Evolutionary conservation across 2,888 invertebrate genomes (phyloP).

Genomic region (Polietes domitor): DNA sequence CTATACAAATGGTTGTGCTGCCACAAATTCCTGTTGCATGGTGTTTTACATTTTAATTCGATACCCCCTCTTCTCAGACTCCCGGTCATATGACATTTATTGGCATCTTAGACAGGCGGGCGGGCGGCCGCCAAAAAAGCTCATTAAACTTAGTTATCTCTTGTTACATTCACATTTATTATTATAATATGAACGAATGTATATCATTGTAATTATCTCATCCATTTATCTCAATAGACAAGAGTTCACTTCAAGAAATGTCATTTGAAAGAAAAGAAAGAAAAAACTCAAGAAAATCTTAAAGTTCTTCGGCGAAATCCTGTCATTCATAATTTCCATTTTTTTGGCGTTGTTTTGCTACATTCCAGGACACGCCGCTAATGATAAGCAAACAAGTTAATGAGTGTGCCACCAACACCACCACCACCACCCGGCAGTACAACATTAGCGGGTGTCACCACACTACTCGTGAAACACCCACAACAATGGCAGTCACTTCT

Average conservation of each 20-base stretch:
- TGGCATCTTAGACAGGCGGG: neutral
- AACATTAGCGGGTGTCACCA: slow-evolving; percentile 50
- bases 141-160: slow-evolving; percentile 5
- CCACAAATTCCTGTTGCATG: too few relatives aligned
- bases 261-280: neutral
- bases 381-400: slow-evolving; percentile 68
- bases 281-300: neutral
- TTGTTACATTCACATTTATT: neutral
- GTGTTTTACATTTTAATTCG: too few relatives aligned
- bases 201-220: neutral
- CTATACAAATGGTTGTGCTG: too few relatives aligned
- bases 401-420: slow-evolving; percentile 65
- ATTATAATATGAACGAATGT: too few relatives aligned
- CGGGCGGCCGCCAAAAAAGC: neutral
- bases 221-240: slow-evolving; percentile 2
- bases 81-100: neutral
- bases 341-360: neutral
- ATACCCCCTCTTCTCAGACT: too few relatives aligned
- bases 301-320: neutral
- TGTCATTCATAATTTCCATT: slow-evolving; percentile 18
- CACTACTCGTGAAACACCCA: neutral
- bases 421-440: too few relatives aligned
- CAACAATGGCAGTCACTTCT: neutral
- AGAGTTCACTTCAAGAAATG: neutral
- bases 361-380: slow-evolving; percentile 39